Base-by-base conservation (phyloP, 2,797 vertebrate genomes). In the Chrysocyon brachyurus region DNA sequence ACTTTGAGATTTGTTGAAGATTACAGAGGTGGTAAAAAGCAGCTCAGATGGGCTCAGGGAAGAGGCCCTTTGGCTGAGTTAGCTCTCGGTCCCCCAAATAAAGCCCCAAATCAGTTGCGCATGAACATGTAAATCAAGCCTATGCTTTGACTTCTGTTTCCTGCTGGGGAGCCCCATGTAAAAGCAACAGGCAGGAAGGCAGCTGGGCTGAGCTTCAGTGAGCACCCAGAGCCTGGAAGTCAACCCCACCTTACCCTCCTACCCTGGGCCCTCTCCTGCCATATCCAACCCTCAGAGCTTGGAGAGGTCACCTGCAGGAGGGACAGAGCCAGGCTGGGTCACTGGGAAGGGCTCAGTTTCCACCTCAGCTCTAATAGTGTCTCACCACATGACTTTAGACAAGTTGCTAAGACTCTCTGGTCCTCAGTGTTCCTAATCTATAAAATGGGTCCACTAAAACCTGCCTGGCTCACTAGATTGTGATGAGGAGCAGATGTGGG, bases 101-200 rank as follows among this genome's bases (percentile, higher is more conserved):
- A 96, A 85, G 46, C 8, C 22, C 89, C 86, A 81, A 64, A 33
- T 46, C 91, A 70, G 46, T 17, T 31, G 54, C 28, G 40, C 21
- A 5, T 86, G 77, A 89, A 82, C 77, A 66, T 81, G 81, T 89
- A 92, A 92, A 97, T 94, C 70, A 93, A 56, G 52, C 46, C 84
- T 46, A 3, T 46, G 64, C 33, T 75, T 12, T 17, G 0, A 46
- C 90, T 52, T 72, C 72, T 70, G 46, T 57, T 90, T 92, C 96
- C 91, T 75, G 87, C 70, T 33, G 84, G 72, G 61, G 26, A 85
- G 40, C 46, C 94, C 85, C 68, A 0, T 9, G 33, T 31, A 46
- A 64, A 78, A 56, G 64, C 64, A 26, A 54, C 40, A 61, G 11
- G 31, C 0, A 3, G 78, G 90, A 66, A 72, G 70, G 61, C 11